Conservation (phyloP, 2,113 vertebrate genomes). For the Orientallactaga bullata region DNA sequence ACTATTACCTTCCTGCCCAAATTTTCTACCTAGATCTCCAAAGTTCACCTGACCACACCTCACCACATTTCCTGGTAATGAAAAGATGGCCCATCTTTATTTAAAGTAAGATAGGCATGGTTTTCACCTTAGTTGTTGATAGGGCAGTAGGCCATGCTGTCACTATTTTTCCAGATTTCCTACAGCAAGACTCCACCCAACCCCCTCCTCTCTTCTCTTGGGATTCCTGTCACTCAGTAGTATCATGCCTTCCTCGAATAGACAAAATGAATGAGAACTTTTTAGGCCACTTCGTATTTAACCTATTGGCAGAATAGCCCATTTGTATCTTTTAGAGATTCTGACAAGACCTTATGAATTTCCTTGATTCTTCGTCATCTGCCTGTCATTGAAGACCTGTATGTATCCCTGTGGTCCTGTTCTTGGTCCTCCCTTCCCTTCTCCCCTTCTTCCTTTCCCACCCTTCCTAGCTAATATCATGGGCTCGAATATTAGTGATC, state of each 20-base stretch:
- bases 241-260: not conserved
- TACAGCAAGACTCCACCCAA: not conserved
- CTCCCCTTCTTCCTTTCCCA: not conserved
- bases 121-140: not conserved
- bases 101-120: not conserved
- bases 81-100: not conserved
- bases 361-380: not conserved
- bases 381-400: not conserved
- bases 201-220: not conserved
- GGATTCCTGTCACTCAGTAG: not conserved
- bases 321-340: not conserved
- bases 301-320: not conserved
- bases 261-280: not conserved
- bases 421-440: not conserved
- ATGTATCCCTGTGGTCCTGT: not conserved
- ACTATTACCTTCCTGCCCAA: not conserved
- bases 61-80: not conserved
- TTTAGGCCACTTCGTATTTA: not conserved
- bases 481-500: not conserved
- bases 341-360: not conserved
- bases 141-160: accelerated
- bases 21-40: not conserved
- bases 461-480: not conserved
- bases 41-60: not conserved
- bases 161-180: not conserved